phyloP scores from a whole-genome alignment of 1,140 invertebrate genomes.

The Vollenhovia emeryi region DNA sequence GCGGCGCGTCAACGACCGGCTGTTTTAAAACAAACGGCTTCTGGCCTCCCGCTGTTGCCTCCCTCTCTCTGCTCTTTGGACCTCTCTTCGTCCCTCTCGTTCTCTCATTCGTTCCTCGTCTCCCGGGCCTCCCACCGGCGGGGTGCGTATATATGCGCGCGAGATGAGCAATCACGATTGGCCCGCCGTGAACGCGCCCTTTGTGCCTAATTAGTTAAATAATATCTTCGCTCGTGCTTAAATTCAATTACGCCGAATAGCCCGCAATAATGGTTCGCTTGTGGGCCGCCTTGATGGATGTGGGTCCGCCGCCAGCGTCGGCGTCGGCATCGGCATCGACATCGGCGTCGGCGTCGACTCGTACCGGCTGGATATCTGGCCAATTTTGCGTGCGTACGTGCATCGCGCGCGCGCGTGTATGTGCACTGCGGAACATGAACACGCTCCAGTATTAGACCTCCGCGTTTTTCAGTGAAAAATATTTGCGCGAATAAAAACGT shows the following conservation, averaged over 20 bases:
- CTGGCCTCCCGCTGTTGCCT: conserved; percentile 47
- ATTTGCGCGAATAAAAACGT: conserved; percentile 54
- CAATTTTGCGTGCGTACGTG: conserved; percentile 56
- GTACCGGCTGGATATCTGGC: conserved; percentile 52
- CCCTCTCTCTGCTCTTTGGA: conserved; percentile 12
- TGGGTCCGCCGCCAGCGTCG: conserved; percentile 67
- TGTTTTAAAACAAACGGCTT: conserved; percentile 76
- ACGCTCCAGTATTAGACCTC: conserved; percentile 8
- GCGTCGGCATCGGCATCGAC: conserved; percentile 65
- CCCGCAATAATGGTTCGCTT: conserved; percentile 82
- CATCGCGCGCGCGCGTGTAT: background rate
- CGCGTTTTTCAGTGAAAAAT: conserved; percentile 34
- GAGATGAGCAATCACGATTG: conserved; percentile 77
- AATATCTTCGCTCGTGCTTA: conserved; percentile 84
- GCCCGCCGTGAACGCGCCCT: conserved; percentile 81
- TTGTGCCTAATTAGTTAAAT: conserved; percentile 85
- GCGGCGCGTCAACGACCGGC: conserved; percentile 73
- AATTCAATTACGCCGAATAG: conserved; percentile 84
- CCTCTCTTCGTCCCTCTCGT: conserved; percentile 17
- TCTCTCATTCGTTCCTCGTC: conserved; percentile 27
- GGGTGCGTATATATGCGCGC: conserved; percentile 25
- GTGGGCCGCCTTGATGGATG: conserved; percentile 81
- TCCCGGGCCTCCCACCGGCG: conserved; percentile 54
- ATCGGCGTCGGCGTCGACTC: conserved; percentile 68
- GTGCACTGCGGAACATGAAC: background rate